phyloP scores from a whole-genome alignment of 2,888 invertebrate species.

The Lacanobia oleracea region DNA sequence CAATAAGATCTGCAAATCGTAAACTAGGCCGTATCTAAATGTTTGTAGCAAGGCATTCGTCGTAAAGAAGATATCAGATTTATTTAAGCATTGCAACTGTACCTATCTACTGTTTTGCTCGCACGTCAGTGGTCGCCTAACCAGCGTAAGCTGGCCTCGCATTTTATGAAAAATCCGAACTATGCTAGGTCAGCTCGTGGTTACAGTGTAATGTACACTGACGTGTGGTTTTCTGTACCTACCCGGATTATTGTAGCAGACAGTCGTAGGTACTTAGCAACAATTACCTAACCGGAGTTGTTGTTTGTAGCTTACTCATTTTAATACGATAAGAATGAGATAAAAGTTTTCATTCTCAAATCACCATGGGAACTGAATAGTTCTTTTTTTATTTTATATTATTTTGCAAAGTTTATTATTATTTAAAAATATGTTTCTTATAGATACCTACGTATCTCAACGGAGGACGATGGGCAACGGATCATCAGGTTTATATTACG shows the following conservation, averaged over 20 bases:
- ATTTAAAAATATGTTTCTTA: too few relatives aligned
- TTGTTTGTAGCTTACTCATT: slow-evolving; percentile 2
- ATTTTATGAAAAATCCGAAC: neutral
- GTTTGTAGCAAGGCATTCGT: slow-evolving; percentile 14
- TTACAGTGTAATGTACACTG: neutral
- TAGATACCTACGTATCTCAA: too few relatives aligned
- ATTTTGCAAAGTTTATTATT: too few relatives aligned
- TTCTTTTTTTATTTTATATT: neutral
- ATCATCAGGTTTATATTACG: too few relatives aligned
- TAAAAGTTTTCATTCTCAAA: slow-evolving; percentile 18
- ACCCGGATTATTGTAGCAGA: neutral
- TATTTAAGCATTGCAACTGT: slow-evolving; percentile 14
- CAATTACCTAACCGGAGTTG: neutral
- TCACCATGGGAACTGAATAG: slow-evolving; percentile 11
- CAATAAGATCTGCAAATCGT: slow-evolving; percentile 53
- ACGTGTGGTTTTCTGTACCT: neutral
- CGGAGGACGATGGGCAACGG: too few relatives aligned
- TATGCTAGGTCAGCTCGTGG: neutral
- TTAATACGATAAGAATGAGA: slow-evolving; percentile 31
- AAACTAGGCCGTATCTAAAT: slow-evolving; percentile 45
- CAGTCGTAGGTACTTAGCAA: slow-evolving; percentile 11
- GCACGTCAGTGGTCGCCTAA: neutral
- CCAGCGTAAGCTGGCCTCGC: neutral
- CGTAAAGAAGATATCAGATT: slow-evolving; percentile 32
- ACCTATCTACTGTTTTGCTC: neutral